These are phyloP conservation scores for Octopus bimaculoides DNA, from an alignment of 1,140 invertebrate genomes.

Conservation along the genomic window DNA sequence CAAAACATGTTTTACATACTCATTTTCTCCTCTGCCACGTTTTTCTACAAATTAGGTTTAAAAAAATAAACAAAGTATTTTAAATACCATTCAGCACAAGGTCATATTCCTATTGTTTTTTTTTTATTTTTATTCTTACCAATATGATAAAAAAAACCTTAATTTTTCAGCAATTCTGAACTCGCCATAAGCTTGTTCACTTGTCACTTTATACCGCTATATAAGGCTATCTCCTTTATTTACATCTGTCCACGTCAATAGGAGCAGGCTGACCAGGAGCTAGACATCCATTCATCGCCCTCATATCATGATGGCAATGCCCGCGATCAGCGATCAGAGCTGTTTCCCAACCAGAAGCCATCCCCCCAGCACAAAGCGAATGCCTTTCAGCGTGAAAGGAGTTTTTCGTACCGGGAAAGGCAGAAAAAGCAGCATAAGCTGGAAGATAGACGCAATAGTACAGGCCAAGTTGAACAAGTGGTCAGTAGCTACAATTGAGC, in stretches of 20 bases:
- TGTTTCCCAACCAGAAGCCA: constrained; percentile 34
- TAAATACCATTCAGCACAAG: no score
- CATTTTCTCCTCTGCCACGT: no score
- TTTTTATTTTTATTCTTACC: no score
- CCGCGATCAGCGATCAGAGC: constrained; percentile 15
- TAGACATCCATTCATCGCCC: neutral
- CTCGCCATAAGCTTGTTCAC: no score
- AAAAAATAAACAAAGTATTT: no score
- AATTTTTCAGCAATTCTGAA: no score
- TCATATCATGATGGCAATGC: constrained; percentile 6
- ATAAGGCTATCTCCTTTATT: neutral
- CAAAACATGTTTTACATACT: no score
- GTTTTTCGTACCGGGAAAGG: constrained; percentile 53
- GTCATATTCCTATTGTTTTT: no score
- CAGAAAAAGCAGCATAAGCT: constrained; percentile 46
- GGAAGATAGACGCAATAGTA: constrained; percentile 47
- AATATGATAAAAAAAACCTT: no score
- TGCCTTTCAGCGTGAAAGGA: constrained; percentile 44
- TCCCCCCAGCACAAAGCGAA: constrained; percentile 25
- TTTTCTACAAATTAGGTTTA: no score
- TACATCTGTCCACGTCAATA: constrained; percentile 4
- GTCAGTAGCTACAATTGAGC: constrained; percentile 36
- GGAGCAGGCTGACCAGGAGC: neutral
- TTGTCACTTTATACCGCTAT: no score
- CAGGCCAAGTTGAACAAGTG: constrained; percentile 45